A percentile compares a stretch with the other conserved stretches of the same genome.
Evolutionary conservation across 2,113 vertebrate genomes (phyloP).

Genomic region (Bagarius yarrelli): DNA sequence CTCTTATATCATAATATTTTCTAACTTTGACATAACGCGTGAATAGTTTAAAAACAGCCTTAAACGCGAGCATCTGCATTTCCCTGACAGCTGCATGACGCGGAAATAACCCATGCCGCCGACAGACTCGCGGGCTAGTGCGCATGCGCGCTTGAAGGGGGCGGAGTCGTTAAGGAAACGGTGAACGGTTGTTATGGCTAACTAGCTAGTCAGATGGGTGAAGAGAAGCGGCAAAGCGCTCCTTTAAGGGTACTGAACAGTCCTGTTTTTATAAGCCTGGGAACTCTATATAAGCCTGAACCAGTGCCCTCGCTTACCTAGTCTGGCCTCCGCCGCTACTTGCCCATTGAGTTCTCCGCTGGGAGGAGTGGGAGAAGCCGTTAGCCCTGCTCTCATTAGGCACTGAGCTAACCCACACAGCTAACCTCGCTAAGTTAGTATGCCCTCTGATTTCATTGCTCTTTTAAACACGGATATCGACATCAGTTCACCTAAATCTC

Average conservation of each 20-base stretch:
- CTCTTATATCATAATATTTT: too few species aligned
- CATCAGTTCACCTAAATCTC: conserved; percentile 89
- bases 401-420: conserved; percentile 54
- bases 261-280: background rate
- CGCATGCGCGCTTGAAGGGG: conserved; percentile 51
- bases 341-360: conserved; percentile 17
- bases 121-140: background rate
- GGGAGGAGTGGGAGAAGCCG: conserved; percentile 63
- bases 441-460: conserved; percentile 97
- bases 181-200: conserved; percentile 47
- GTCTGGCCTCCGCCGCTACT: background rate
- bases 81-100: background rate
- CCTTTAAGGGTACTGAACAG: background rate
- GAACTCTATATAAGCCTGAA: background rate
- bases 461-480: conserved; percentile 92
- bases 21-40: background rate
- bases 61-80: background rate
- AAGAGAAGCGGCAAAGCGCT: conserved; percentile 16
- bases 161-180: conserved; percentile 48
- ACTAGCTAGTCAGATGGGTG: conserved; percentile 45
- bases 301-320: background rate
- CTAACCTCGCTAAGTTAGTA: conserved; percentile 67
- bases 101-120: background rate
- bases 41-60: background rate
- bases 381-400: conserved; percentile 73